phyloP scores from a whole-genome alignment of 2,797 vertebrate species.

The Discoglossus pictus region DNA sequence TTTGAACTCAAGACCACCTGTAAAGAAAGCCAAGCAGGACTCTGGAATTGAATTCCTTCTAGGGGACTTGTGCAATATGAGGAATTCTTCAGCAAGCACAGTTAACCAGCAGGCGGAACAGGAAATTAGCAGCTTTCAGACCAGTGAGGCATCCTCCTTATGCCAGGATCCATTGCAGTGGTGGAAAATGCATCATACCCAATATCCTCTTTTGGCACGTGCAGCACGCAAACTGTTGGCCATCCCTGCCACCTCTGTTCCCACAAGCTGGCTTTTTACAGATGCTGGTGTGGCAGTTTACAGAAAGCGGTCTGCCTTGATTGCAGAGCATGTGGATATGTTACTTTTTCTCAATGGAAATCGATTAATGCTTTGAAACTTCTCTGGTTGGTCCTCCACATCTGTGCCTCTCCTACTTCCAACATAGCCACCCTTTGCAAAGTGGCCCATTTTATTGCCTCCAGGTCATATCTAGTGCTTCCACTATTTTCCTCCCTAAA shows the following conservation, averaged over 20 bases:
- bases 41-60: constrained; percentile 74
- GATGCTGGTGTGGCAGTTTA: constrained; percentile 51
- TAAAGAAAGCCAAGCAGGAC: constrained; percentile 57
- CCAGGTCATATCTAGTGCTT: constrained; percentile 47
- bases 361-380: constrained; percentile 41
- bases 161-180: constrained; percentile 72
- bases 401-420: constrained; percentile 29
- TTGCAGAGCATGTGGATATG: constrained; percentile 68
- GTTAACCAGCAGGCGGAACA: constrained; percentile 70
- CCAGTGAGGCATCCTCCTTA: constrained; percentile 64
- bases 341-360: constrained; percentile 75
- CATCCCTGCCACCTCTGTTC: constrained; percentile 69
- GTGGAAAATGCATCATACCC: constrained; percentile 71
- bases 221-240: constrained; percentile 70
- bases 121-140: constrained; percentile 69
- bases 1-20: constrained; percentile 16
- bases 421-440: constrained; percentile 29
- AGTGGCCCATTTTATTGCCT: constrained; percentile 25
- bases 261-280: constrained; percentile 59
- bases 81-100: constrained; percentile 58
- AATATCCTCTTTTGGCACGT: constrained; percentile 68
- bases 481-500: constrained; percentile 16
- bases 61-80: constrained; percentile 68
- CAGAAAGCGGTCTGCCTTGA: constrained; percentile 67
- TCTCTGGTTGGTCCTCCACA: constrained; percentile 17